Base-by-base conservation (phyloP, 2,797 vertebrate genomes). In the Iguana delicatissima region DNA sequence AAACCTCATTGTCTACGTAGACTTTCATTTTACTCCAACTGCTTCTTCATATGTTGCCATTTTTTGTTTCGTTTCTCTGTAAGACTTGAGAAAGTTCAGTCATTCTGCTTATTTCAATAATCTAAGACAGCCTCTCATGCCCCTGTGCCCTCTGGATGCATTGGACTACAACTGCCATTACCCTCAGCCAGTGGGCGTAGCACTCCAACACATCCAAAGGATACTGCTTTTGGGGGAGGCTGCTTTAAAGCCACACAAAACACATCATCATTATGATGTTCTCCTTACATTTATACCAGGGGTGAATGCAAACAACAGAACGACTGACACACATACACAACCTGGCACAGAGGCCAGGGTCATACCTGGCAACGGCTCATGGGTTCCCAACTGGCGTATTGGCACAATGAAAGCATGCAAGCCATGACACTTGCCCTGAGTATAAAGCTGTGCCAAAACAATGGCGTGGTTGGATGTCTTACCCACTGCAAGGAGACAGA, bases 381-480 rank as follows among this genome's bases (percentile, higher is more conserved):
- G 99, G 2, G 98, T 99, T 90, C 96, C 96, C 91, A 98, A 97
- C 86, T 98, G 97, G 2, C 99, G 98, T 93, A 99, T 97, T 52
- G 98, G 99, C n/a, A 98, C 98, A 1, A 99, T 98, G 95, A 99
- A 99, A 85, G 99, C 99, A 14, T 99, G 99, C 46, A 99, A 96
- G 7, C 99, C 99, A 1, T 98, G 98, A 95, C 97, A 98, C 2
- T 98, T 97, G 74, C 98, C 99, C 89, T 98, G 98, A 0, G 98
- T 99, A 95, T 99, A 97, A 57, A 99, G 98, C 96, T 99, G 99
- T 80, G 99, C 99, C 89, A 99, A 97, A 42, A 99, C 99, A 0
- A 99, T 98, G 20, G 99, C 99, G 0, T 99, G 98, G 96, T 99
- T 99, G 0, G 99, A 98, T 0, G 99, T 99, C 96, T 99, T 99